Base-by-base conservation (phyloP, 1,140 invertebrate species). In the Aricia agestis region DNA sequence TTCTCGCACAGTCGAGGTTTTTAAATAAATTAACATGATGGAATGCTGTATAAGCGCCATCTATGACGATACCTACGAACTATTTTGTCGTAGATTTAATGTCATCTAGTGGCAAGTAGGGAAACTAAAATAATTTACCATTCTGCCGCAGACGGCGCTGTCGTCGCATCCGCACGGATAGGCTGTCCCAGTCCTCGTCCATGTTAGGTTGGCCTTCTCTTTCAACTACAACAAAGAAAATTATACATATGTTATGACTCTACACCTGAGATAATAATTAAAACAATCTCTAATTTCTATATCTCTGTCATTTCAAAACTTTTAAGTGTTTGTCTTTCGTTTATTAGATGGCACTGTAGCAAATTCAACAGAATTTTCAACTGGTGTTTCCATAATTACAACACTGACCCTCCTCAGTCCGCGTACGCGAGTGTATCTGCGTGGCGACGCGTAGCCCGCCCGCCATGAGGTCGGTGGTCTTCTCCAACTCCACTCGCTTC, bases 351-450 rank as follows among this genome's bases (percentile, higher is more conserved):
- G 36, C 36, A 5, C 36, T 36, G 36, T 36, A 36, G 9, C 36
- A n/a, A n/a, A n/a, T n/a, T n/a, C n/a, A n/a, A n/a, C n/a, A n/a
- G n/a, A n/a, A n/a, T n/a, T n/a, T n/a, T n/a, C 25, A 25, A 25
- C 25, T 25, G n/a, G n/a, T 25, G 1, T 36, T 36, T 36, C 6
- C 2, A 4, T 36, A 36, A 74, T 52, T 15, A 67, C 18, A 45
- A 25, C 66, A 63, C 67, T 0, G 71, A 90, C 94, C 95, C 92
- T 96, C 95, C 75, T 94, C 95, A 32, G 94, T 96, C 82, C 96
- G 95, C n/a, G 95, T 95, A 72, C 95, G 93, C 89, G 95, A 96
- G 76, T 95, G 93, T 93, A 96, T 95, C 81, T 97, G 95, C 82
- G 95, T 95, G 68, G 93, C 94, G 67, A 96, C 92, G 74, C 94